Evolutionary conservation across 92 coral and sea anemone genomes (phyloP), one percentile per base, ranked within the genome.

Genomic region (Scolanthus callimorphus): DNA sequence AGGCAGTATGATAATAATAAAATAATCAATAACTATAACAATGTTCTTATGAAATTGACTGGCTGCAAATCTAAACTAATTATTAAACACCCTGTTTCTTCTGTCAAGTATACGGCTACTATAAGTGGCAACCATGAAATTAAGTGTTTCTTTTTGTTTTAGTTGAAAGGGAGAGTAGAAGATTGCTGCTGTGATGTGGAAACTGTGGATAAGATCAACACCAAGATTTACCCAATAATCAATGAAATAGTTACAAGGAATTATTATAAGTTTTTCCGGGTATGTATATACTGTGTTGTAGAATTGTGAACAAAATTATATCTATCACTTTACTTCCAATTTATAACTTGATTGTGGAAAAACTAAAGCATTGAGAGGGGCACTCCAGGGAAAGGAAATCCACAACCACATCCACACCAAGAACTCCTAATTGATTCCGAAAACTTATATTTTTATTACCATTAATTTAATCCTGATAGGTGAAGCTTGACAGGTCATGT

Each of bases 151-250:
- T 34, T 34, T 34, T 34, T 34, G 41, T 34, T 84, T 29, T 72
- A 92, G 98, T 75, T 92, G 24, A 49, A 90, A 29, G 98, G 98
- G 12, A 92, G 84, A 49, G 85, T 90, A 1, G 98, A 92, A 49
- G 96, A 92, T 34, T 92, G 98, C 52, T 92, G 98, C 69, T 92
- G 98, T 77, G 98, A 88, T 51, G 76, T 92, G 24, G 98, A 92
- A 65, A 86, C 96, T 20, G 98, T 92, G 29, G 92, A 92, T 55
- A 82, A 64, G 39, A 65, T 92, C 41, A 92, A 92, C 75, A 77
- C 76, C 74, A 89, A 84, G 55, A 90, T 88, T 34, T 60, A 80
- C 53, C 98, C 98, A 60, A 70, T 77, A 19, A 80, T 92, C 25
- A 51, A 53, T 39, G 84, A 92, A 70, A 41, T 92, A 54, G 87